Percentiles rank a stretch among this genome's conserved stretches.
These are phyloP conservation scores for Caenorhabditis japonica DNA, from an alignment of 2,888 invertebrate species.

Conservation along the genomic window DNA sequence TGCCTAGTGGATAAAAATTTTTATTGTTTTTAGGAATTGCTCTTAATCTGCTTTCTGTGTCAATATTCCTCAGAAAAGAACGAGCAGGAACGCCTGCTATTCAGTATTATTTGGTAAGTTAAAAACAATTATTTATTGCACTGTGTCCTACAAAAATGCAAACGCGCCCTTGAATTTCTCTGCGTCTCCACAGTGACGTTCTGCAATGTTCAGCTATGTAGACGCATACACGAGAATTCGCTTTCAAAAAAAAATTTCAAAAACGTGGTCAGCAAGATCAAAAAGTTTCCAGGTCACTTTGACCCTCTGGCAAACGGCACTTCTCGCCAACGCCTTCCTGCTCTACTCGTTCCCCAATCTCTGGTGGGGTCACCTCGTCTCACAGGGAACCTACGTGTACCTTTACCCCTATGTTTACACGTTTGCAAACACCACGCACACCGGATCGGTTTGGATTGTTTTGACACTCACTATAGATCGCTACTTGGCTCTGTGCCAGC, in stretches of 20 bases:
- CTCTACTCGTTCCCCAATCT: conserved; percentile 75
- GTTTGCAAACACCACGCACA: conserved; percentile 75
- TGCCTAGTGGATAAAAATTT: too few species aligned
- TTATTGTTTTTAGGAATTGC: conserved; percentile 68
- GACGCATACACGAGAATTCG: too few species aligned
- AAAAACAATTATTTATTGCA: too few species aligned
- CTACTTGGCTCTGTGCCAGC: conserved; percentile 74
- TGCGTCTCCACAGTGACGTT: too few species aligned
- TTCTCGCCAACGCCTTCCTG: conserved; percentile 75
- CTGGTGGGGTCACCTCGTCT: conserved; percentile 62
- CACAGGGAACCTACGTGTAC: conserved; percentile 67
- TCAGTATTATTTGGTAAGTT: conserved; percentile 74
- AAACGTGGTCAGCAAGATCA: too few species aligned
- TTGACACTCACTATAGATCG: conserved; percentile 75
- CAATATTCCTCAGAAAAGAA: conserved; percentile 71
- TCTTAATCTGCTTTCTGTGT: conserved; percentile 73
- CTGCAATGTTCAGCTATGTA: too few species aligned
- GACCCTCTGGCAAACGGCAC: conserved; percentile 75
- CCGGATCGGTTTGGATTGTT: conserved; percentile 76
- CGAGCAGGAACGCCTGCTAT: conserved; percentile 72
- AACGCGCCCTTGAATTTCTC: too few species aligned
- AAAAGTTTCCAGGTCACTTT: conserved; percentile 68
- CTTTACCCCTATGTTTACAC: conserved; percentile 75
- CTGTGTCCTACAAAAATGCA: too few species aligned
- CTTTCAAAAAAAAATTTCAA: not conserved